Evolutionary conservation across 1,140 invertebrate species (phyloP).

Genomic region (Caerostris darwini): DNA sequence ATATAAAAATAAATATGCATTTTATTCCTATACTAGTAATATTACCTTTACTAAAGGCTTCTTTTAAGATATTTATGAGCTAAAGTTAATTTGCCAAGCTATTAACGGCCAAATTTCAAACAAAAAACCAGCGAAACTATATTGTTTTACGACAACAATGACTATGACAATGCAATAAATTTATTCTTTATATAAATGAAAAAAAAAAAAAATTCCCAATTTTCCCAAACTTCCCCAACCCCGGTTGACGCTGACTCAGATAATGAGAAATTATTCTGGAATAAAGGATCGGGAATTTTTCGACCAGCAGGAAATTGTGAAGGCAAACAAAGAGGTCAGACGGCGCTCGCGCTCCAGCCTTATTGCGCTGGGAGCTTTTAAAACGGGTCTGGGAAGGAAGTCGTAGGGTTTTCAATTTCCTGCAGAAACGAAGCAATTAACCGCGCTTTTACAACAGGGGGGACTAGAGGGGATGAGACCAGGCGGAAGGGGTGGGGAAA

Average conservation of each 20-base stretch:
- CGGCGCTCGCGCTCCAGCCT: not conserved
- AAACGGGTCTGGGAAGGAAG: conserved; percentile 36
- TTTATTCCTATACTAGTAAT: too few relatives aligned
- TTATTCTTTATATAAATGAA: not conserved
- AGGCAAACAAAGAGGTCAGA: conserved; percentile 62
- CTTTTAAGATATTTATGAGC: too few relatives aligned
- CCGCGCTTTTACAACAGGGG: not conserved
- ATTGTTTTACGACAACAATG: not conserved
- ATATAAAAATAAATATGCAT: too few relatives aligned
- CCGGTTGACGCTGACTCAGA: not conserved
- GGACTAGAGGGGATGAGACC: not conserved
- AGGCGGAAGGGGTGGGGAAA: not conserved
- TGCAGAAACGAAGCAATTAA: conserved; percentile 46
- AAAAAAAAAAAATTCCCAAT: not conserved
- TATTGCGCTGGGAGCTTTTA: not conserved
- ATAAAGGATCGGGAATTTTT: conserved; percentile 12
- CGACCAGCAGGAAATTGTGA: conserved; percentile 52
- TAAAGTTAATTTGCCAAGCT: too few relatives aligned
- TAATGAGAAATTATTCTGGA: conserved; percentile 45
- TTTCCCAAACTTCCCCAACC: not conserved
- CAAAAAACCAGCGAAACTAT: too few relatives aligned
- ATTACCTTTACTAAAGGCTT: too few relatives aligned
- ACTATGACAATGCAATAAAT: not conserved
- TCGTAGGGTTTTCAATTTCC: conserved; percentile 72
- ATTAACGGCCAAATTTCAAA: too few relatives aligned